phyloP scores from a whole-genome alignment of 2,113 vertebrate species.

The Morone chrysops region DNA sequence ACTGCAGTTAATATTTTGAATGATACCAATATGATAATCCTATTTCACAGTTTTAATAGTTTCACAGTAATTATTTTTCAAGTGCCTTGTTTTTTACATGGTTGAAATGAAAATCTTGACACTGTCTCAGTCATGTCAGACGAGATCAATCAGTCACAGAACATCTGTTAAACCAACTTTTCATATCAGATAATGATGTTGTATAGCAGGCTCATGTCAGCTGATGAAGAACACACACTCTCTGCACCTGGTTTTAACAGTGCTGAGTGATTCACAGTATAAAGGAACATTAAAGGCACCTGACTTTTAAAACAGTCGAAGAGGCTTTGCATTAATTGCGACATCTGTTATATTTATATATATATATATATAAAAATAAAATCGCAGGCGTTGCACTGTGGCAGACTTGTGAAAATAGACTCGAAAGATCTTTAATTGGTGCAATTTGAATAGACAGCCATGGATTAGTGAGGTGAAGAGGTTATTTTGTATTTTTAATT shows the following conservation, averaged over 20 bases:
- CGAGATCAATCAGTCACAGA: constrained; percentile 18
- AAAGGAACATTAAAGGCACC: neutral
- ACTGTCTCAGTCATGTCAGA: neutral
- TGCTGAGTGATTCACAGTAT: neutral
- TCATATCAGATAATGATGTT: constrained; percentile 17
- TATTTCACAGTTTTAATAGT: neutral
- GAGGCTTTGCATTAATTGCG: neutral
- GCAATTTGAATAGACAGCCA: neutral
- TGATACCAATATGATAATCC: neutral
- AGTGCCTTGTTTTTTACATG: neutral
- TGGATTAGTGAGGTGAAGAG: neutral
- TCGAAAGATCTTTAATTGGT: neutral
- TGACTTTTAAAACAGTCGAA: neutral
- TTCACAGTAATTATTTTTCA: neutral
- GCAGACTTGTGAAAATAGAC: neutral
- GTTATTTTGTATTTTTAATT: neutral
- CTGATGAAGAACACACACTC: neutral
- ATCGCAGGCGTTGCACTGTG: neutral
- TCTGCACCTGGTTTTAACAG: neutral
- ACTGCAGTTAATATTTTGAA: neutral
- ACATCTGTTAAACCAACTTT: constrained; percentile 1
- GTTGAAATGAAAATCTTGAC: neutral
- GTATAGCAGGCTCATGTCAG: constrained; percentile 1
- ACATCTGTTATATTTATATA: neutral
- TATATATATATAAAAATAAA: neutral